A percentile compares a stretch with the other conserved stretches of the same genome.
These are phyloP conservation scores for Sebastes alutus DNA, from an alignment of 2,797 vertebrate species.

Conservation along the genomic window DNA sequence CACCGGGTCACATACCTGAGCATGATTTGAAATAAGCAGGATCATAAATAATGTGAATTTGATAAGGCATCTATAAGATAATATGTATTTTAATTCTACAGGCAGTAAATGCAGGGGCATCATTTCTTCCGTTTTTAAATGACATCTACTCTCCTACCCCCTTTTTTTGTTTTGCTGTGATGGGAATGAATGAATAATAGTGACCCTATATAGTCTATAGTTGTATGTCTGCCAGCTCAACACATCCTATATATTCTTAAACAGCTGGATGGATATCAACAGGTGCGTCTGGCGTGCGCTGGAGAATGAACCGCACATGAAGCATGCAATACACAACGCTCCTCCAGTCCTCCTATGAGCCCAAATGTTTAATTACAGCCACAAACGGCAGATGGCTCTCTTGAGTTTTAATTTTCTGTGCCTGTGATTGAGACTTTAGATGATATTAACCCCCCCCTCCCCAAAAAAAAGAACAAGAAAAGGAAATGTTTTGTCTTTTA, in stretches of 20 bases:
- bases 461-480: constrained; percentile 22
- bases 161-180: neutral
- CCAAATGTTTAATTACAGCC: constrained; percentile 85
- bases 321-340: neutral
- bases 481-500: neutral
- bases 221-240: neutral
- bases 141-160: neutral
- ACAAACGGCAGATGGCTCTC: constrained; percentile 99
- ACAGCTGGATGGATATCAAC: constrained; percentile 53
- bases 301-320: neutral
- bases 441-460: constrained; percentile 44
- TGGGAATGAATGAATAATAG: neutral
- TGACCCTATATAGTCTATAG: neutral
- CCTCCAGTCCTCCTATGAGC: constrained; percentile 24
- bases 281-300: constrained; percentile 41
- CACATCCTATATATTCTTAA: neutral
- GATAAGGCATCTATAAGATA: neutral
- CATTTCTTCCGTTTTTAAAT: neutral
- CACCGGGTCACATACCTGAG: neutral
- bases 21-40: neutral
- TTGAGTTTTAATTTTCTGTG: constrained; percentile 88
- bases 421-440: constrained; percentile 64
- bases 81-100: neutral
- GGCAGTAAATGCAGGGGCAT: neutral
- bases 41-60: neutral